A percentile compares a stretch with the other conserved stretches of the same genome.
phyloP scores from a whole-genome alignment of 1,140 invertebrate genomes.

The Trachelipus rathkii region DNA sequence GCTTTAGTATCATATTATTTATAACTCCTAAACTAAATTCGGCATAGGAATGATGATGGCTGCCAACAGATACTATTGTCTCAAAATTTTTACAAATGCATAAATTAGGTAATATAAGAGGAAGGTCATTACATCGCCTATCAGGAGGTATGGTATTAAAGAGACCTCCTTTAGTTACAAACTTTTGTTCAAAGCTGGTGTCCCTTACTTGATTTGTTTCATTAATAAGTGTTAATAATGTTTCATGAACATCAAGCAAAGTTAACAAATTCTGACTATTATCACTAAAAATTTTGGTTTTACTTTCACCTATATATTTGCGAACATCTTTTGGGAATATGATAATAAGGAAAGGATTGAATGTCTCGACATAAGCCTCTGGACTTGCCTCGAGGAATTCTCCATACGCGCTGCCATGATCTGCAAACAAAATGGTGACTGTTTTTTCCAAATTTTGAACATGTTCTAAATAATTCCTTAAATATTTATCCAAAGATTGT shows the following conservation, averaged over 20 bases:
- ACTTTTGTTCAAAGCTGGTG: slow-evolving; percentile 29
- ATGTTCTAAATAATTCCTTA: slow-evolving; percentile 39
- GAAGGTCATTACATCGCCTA: slow-evolving; percentile 48
- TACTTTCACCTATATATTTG: slow-evolving; percentile 24
- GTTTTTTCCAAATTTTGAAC: slow-evolving; percentile 45
- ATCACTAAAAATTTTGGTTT: slow-evolving; percentile 29
- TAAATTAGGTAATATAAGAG: slow-evolving; percentile 47
- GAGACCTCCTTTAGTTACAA: slow-evolving; percentile 47
- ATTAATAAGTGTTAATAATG: slow-evolving; percentile 29
- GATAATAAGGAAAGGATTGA: slow-evolving; percentile 47
- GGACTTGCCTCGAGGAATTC: slow-evolving; percentile 45
- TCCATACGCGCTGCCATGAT: slow-evolving; percentile 51
- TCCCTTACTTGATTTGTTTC: slow-evolving; percentile 22
- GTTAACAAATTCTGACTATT: slow-evolving; percentile 31
- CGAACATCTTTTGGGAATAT: slow-evolving; percentile 34
- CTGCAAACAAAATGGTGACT: slow-evolving; percentile 49
- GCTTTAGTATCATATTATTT: slow-evolving; percentile 48
- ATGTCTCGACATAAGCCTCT: slow-evolving; percentile 49
- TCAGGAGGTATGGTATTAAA: slow-evolving; percentile 43
- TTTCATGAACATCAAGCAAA: slow-evolving; percentile 33
- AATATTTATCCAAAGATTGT: slow-evolving; percentile 48
- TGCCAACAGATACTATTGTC: slow-evolving; percentile 36
- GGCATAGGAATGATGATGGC: slow-evolving; percentile 45
- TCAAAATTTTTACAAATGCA: slow-evolving; percentile 50
- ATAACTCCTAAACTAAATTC: slow-evolving; percentile 48